A percentile compares a stretch with the other conserved stretches of the same genome.
Conservation (phyloP, 2,113 vertebrate genomes). For the Leucopternis melanops region DNA sequence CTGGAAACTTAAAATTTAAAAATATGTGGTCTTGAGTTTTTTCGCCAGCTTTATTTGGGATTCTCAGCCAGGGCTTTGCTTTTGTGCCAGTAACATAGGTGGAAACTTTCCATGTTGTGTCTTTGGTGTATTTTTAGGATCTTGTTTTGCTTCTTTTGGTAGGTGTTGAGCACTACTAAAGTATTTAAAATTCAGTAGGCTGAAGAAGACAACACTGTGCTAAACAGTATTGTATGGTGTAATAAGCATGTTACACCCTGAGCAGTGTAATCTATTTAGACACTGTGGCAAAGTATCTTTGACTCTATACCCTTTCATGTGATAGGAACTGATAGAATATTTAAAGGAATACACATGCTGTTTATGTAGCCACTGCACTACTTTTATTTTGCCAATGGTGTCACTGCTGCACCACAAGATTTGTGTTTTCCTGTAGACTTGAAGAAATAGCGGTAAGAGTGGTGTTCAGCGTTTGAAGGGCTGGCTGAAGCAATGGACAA, state of each 20-base stretch:
- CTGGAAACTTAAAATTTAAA: not conserved
- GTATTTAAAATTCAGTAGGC: not conserved
- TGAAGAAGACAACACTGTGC: not conserved
- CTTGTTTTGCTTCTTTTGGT: not conserved
- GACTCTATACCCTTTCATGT: not conserved
- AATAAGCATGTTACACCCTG: not conserved
- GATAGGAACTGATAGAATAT: not conserved
- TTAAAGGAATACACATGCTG: not conserved
- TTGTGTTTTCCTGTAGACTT: not conserved
- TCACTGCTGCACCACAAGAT: conserved; percentile 64
- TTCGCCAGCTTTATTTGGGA: not conserved
- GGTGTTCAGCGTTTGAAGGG: not conserved
- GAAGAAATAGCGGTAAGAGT: not conserved
- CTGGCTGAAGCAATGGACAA: not conserved
- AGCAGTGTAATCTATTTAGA: not conserved
- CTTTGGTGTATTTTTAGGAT: not conserved
- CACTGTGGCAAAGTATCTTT: not conserved
- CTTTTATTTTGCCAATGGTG: no score
- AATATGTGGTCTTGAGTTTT: not conserved
- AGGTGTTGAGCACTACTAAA: not conserved
- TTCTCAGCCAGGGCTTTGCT: not conserved
- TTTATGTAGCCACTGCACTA: no score
- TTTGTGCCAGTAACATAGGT: not conserved
- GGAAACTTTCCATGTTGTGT: not conserved
- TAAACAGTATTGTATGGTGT: not conserved